Evolutionary conservation across 2,113 vertebrate species (phyloP).

Genomic region (Isichthys henryi): DNA sequence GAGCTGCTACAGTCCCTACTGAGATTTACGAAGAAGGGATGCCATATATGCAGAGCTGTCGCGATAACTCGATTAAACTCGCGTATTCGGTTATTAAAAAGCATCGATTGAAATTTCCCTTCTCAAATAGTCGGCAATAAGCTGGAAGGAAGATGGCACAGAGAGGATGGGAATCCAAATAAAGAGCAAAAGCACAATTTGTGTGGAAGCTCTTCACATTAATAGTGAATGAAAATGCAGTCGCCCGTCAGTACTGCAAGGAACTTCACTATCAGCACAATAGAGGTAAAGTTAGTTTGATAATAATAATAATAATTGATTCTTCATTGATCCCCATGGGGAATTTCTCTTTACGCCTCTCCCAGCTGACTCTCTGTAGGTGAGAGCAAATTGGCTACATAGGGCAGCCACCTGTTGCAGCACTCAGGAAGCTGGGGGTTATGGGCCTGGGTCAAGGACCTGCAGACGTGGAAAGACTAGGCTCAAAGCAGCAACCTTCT

Average conservation of each 20-base stretch:
- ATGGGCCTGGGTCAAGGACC: no score
- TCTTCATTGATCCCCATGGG: no score
- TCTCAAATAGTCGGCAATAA: not conserved
- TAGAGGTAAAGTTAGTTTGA: no score
- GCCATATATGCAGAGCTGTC: not conserved
- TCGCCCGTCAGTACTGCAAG: not conserved
- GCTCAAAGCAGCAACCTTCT: no score
- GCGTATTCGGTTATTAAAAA: not conserved
- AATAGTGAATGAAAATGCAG: not conserved
- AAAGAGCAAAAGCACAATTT: not conserved
- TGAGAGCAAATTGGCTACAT: no score
- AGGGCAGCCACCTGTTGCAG: no score
- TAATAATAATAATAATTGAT: no score
- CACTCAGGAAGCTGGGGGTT: no score
- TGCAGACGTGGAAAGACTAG: no score
- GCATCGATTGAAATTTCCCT: not conserved
- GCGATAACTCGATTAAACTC: not conserved
- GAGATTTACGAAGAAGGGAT: not conserved
- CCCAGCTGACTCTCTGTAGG: no score
- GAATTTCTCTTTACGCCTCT: no score
- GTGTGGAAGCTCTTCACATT: not conserved
- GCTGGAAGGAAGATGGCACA: not conserved
- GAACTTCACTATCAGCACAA: not conserved
- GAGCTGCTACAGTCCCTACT: not conserved
- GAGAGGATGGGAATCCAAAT: not conserved